phyloP scores from a whole-genome alignment of 2,113 vertebrate species.

The Gallinago jamesoni region DNA sequence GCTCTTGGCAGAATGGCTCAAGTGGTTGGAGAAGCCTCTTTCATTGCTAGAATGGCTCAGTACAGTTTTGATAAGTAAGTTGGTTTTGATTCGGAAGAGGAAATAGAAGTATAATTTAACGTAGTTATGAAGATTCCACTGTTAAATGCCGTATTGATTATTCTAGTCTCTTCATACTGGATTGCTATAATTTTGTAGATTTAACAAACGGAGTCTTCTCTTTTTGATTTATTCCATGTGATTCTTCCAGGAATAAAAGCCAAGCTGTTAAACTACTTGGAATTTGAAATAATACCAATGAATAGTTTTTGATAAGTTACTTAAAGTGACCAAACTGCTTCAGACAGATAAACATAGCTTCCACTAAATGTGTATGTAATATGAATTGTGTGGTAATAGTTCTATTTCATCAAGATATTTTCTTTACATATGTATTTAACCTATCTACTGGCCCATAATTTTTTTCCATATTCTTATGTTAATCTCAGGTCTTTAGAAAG shows the following conservation, averaged over 20 bases:
- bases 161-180: not conserved
- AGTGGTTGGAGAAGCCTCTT: conserved; percentile 96
- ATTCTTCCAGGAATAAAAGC: not conserved
- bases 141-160: not conserved
- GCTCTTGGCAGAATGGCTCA: conserved; percentile 98
- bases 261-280: not conserved
- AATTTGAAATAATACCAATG: not conserved
- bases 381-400: not conserved
- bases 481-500: not conserved
- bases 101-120: not conserved
- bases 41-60: conserved; percentile 98
- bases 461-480: not conserved
- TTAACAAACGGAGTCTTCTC: not conserved
- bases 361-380: not conserved
- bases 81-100: not conserved
- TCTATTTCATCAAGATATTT: not conserved
- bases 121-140: not conserved
- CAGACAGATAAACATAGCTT: not conserved
- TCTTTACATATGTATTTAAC: not conserved
- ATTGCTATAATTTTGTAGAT: not conserved
- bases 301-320: not conserved
- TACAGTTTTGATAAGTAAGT: conserved; percentile 98
- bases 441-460: not conserved
- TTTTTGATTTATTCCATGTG: not conserved
- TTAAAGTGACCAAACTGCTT: not conserved